A percentile compares a stretch with the other conserved stretches of the same genome.
Conservation (phyloP, 2,888 invertebrate genomes). For the Pachliopta kotzebuea region DNA sequence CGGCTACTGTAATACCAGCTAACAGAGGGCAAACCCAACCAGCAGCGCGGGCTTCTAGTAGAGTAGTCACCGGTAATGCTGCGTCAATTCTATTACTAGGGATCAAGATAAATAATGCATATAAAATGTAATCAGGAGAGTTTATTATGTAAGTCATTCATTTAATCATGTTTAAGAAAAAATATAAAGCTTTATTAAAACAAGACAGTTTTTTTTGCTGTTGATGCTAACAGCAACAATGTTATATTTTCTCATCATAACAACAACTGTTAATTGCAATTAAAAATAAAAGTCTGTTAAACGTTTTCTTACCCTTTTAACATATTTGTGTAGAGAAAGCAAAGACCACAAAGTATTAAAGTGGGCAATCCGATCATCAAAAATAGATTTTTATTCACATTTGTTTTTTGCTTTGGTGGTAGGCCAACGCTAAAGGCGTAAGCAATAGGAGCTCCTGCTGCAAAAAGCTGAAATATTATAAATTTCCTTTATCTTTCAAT, state of each 20-base stretch:
- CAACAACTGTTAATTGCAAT: no score
- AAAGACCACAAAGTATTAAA: slow-evolving; percentile 57
- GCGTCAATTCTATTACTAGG: slow-evolving; percentile 78
- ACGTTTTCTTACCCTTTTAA: slow-evolving; percentile 58
- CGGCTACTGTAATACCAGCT: slow-evolving; percentile 80
- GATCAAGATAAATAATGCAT: neutral
- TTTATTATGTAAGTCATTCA: no score
- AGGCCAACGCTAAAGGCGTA: slow-evolving; percentile 64
- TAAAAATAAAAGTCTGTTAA: no score
- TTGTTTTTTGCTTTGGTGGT: slow-evolving; percentile 55
- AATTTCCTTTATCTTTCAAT: neutral
- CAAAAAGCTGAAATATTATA: slow-evolving; percentile 54
- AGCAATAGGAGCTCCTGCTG: slow-evolving; percentile 70
- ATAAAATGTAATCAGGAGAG: no score
- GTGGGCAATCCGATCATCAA: slow-evolving; percentile 63
- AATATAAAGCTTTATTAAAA: no score
- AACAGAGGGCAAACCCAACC: slow-evolving; percentile 82
- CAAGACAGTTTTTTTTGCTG: no score
- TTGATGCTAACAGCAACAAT: no score
- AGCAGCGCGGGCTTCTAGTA: slow-evolving; percentile 80
- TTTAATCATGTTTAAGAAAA: no score
- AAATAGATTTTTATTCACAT: slow-evolving; percentile 57
- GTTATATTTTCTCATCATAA: no score
- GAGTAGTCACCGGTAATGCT: slow-evolving; percentile 80
- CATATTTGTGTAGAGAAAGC: slow-evolving; percentile 73